Conservation (phyloP, 2,113 vertebrate genomes). For the Copsychus sechellarum region DNA sequence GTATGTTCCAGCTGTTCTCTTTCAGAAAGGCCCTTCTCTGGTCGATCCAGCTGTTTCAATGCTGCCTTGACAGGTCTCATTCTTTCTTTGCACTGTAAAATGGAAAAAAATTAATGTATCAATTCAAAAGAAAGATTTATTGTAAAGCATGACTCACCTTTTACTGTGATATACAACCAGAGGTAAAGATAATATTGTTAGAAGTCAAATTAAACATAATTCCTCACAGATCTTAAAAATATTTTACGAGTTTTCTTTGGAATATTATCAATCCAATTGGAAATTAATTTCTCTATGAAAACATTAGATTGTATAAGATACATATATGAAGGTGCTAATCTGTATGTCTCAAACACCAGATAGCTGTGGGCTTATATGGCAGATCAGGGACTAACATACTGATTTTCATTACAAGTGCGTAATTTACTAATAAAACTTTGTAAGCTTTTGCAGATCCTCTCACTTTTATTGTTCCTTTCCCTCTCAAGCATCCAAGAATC, state of each 20-base stretch:
- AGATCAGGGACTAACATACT: neutral
- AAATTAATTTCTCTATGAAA: neutral
- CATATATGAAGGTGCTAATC: neutral
- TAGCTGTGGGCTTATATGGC: neutral
- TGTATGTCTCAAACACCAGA: neutral
- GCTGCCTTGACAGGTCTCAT: conserved; percentile 98
- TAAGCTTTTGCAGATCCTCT: neutral
- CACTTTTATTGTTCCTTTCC: neutral
- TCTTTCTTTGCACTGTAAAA: conserved; percentile 92
- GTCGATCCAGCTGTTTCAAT: conserved; percentile 94
- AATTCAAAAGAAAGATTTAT: neutral
- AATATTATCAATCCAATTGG: neutral
- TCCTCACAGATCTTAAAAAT: neutral
- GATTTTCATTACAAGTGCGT: neutral
- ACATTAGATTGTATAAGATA: neutral
- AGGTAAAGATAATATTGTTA: neutral
- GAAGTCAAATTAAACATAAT: neutral
- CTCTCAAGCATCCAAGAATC: neutral
- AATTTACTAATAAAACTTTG: neutral
- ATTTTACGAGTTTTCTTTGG: neutral
- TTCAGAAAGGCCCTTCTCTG: conserved; percentile 97
- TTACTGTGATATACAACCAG: neutral
- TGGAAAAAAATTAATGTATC: neutral
- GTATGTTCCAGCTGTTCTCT: conserved; percentile 97
- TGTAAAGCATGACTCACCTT: neutral